These are phyloP conservation scores for Muntiacus reevesi DNA, from an alignment of 2,113 vertebrate genomes.

Conservation along the genomic window DNA sequence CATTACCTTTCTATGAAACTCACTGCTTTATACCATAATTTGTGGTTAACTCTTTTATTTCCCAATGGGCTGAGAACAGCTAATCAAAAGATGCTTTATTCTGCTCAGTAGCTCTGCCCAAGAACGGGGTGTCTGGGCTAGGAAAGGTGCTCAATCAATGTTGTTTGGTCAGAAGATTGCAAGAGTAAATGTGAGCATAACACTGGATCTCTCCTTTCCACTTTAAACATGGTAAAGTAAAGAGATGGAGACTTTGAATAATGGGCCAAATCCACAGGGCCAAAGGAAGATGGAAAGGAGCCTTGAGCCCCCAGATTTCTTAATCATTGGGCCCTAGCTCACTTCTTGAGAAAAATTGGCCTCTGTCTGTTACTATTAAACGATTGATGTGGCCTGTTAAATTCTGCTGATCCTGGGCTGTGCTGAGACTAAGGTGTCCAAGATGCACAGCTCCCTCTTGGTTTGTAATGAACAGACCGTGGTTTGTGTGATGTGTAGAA, in stretches of 20 bases:
- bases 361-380: not conserved
- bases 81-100: not conserved
- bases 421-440: rapidly evolving
- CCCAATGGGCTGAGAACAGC: not conserved
- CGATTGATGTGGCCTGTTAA: not conserved
- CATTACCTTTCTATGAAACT: not conserved
- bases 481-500: rapidly evolving
- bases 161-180: not conserved
- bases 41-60: not conserved
- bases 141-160: no score
- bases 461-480: not conserved
- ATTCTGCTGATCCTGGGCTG: not conserved
- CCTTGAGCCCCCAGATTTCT: not conserved
- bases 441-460: not conserved
- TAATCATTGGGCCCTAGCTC: not conserved
- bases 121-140: rapidly evolving
- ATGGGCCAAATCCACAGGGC: not conserved
- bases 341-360: not conserved
- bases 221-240: not conserved
- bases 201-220: not conserved
- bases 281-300: not conserved
- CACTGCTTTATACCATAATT: not conserved
- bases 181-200: not conserved
- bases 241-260: not conserved
- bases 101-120: not conserved